Conservation (phyloP, 2,797 vertebrate genomes). For the Phataginus tricuspis region DNA sequence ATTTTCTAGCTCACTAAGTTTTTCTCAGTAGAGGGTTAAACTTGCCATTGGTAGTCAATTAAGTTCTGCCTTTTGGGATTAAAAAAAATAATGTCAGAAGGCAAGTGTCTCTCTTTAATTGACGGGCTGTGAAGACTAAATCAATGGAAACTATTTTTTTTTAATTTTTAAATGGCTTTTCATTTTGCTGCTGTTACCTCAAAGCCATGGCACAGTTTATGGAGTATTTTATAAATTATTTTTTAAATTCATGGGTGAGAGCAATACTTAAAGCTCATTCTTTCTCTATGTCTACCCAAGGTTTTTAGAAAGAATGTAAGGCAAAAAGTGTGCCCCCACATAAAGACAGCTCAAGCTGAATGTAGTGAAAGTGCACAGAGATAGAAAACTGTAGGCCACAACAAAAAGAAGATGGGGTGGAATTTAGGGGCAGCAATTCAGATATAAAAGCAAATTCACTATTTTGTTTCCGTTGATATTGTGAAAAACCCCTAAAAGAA, state of each 20-base stretch:
- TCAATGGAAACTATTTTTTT: neutral
- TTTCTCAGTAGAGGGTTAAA: conserved; percentile 36
- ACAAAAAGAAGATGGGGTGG: neutral
- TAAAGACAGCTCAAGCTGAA: neutral
- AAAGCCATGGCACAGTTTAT: neutral
- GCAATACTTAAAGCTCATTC: neutral
- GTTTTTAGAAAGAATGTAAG: neutral
- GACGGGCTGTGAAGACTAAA: conserved; percentile 39
- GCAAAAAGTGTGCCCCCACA: neutral
- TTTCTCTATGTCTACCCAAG: neutral
- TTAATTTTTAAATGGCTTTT: neutral
- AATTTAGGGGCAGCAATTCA: neutral
- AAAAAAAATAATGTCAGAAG: neutral
- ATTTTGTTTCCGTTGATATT: neutral
- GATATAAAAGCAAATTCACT: neutral
- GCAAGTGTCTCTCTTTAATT: neutral
- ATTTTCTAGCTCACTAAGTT: conserved; percentile 66
- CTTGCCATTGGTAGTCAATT: neutral
- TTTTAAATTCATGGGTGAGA: neutral
- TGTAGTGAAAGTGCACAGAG: neutral
- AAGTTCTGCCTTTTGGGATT: neutral
- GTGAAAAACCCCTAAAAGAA: neutral
- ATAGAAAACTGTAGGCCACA: neutral
- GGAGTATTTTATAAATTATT: neutral
- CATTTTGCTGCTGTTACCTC: conserved; percentile 49